Conservation (phyloP, 2,888 invertebrate genomes). For the Labia minor region DNA sequence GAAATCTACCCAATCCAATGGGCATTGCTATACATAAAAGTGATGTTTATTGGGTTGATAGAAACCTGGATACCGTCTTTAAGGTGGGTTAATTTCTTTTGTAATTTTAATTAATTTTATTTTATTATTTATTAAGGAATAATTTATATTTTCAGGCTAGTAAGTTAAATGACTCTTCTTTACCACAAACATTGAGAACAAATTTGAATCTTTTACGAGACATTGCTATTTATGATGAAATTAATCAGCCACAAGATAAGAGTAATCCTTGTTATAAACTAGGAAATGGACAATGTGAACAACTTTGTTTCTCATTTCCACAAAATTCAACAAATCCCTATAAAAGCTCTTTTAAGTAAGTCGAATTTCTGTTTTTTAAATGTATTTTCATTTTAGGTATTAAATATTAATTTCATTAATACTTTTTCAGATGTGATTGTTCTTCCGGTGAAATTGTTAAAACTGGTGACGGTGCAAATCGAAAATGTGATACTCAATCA, state of each 20-base stretch:
- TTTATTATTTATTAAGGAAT: no score
- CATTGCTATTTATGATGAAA: constrained; percentile 80
- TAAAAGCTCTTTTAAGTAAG: background rate
- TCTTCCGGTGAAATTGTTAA: constrained; percentile 70
- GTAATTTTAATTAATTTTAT: background rate
- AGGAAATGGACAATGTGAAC: constrained; percentile 77
- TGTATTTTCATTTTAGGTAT: background rate
- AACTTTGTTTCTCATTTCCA: constrained; percentile 90
- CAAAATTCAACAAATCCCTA: constrained; percentile 37
- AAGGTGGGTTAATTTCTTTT: constrained; percentile 53
- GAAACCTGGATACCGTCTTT: constrained; percentile 75
- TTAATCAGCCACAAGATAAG: constrained; percentile 75
- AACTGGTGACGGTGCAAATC: constrained; percentile 45
- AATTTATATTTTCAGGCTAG: background rate
- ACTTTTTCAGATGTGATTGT: constrained; percentile 72
- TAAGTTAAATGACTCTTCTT: constrained; percentile 52
- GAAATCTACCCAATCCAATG: constrained; percentile 86
- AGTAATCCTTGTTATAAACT: constrained; percentile 64
- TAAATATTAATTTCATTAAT: constrained; percentile 16
- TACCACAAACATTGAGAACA: constrained; percentile 63
- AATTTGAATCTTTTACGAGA: constrained; percentile 79
- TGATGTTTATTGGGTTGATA: constrained; percentile 89
- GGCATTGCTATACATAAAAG: constrained; percentile 77
- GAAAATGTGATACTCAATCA: constrained; percentile 66
- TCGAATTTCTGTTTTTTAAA: background rate